These are phyloP conservation scores for Rhagonycha fulva DNA, from an alignment of 2,888 invertebrate species.

Conservation along the genomic window DNA sequence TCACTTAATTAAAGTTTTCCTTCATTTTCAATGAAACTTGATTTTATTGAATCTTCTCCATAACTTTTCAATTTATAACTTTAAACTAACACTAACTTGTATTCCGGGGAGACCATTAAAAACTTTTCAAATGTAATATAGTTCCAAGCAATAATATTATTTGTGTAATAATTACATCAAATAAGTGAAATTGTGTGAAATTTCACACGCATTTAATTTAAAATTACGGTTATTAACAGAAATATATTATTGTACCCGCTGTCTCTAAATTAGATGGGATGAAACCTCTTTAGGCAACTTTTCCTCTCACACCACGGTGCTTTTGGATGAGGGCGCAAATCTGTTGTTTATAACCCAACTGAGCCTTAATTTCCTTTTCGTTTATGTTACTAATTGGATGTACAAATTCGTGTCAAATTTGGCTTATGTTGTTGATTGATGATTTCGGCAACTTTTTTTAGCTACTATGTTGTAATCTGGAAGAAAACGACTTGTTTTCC, in stretches of 20 bases:
- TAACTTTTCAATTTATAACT: not conserved
- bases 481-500: not conserved
- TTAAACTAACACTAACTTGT: not conserved
- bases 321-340: not conserved
- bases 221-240: not conserved
- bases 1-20: not conserved
- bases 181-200: not conserved
- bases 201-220: not conserved
- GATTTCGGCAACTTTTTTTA: not conserved
- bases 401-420: not conserved
- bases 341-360: not conserved
- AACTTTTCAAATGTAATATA: not conserved
- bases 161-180: not conserved
- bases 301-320: not conserved
- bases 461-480: not conserved
- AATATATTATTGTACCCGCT: not conserved
- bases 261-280: not conserved
- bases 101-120: not conserved
- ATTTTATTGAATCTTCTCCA: not conserved
- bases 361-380: not conserved
- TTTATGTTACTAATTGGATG: not conserved
- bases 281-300: not conserved
- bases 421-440: not conserved
- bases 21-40: not conserved
- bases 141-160: not conserved